phyloP scores from a whole-genome alignment of 2,888 invertebrate genomes.

The Acrobasis suavella region DNA sequence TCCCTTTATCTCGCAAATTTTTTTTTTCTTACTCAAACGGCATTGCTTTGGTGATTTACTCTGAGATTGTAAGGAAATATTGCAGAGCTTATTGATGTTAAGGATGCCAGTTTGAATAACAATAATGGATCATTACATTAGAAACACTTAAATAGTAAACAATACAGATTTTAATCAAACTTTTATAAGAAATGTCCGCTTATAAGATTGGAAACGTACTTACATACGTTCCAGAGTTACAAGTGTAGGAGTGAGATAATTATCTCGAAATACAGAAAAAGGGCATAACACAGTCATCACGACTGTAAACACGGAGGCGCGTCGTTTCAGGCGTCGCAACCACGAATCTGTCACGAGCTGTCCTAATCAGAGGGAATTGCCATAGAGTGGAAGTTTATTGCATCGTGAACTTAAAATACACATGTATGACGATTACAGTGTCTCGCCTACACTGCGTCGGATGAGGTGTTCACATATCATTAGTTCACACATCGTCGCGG shows the following conservation, averaged over 20 bases:
- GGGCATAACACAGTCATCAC: constrained; percentile 41
- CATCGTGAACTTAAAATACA: constrained; percentile 73
- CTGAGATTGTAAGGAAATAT: constrained; percentile 20
- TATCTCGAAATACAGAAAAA: constrained; percentile 17
- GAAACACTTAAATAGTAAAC: background rate
- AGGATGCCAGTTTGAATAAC: constrained; percentile 1
- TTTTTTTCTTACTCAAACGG: constrained; percentile 14
- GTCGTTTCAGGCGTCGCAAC: constrained; percentile 40
- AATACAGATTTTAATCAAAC: constrained; percentile 7
- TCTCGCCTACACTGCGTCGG: constrained; percentile 57
- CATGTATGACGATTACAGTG: constrained; percentile 75
- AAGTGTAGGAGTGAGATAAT: constrained; percentile 12
- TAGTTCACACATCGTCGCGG: constrained; percentile 68
- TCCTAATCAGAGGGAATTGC: constrained; percentile 60
- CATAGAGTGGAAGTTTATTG: constrained; percentile 63
- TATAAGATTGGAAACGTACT: background rate
- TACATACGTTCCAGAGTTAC: background rate
- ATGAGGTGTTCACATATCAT: constrained; percentile 67
- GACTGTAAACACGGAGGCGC: constrained; percentile 51
- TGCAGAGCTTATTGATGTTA: constrained; percentile 21
- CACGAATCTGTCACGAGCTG: constrained; percentile 67
- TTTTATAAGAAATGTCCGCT: constrained; percentile 12
- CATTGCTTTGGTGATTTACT: constrained; percentile 21
- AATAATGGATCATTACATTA: background rate
- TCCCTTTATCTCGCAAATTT: constrained; percentile 23